Evolutionary conservation across 2,113 vertebrate genomes (phyloP), one percentile per base, ranked within the genome.

Genomic region (Echinops telfairi): DNA sequence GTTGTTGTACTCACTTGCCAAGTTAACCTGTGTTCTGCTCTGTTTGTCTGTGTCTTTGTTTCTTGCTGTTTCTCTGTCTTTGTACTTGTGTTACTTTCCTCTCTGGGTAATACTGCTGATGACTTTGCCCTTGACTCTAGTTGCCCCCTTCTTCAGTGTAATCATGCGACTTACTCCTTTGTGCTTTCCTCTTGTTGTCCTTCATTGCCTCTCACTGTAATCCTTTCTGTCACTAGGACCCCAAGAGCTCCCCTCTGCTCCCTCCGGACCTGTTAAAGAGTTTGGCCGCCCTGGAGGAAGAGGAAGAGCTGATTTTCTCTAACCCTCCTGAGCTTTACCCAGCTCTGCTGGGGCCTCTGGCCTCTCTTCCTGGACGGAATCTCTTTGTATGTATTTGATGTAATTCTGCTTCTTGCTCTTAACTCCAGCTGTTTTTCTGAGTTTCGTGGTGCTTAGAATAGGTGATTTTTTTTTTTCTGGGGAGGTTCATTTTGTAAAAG

Each of bases 221-320:
- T 97, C 98, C 97, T 98, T 98, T 98, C 98, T 98, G 97, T 98
- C 97, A 98, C 97, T 98, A 99, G 99, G 99, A 99, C 98, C 98
- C 98, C 99, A 99, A 99, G 98, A 98, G 98, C 99, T 99, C 99
- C 98, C 99, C 99, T 99, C 98, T 99, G 98, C 99, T 99, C 96
- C 99, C 99, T 98, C 99, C 99, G 98, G 99, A 99, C 99, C 99
- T 99, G 99, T 99, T 99, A 99, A 99, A 99, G 98, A 99, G 99
- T 99, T 99, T 99, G 98, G 99, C 99, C 98, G 99, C 99, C 98
- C 99, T 99, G 98, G 99, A 99, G 99, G 99, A 99, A 98, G 99
- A 99, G 98, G 99, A 99, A 98, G 99, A 99, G 99, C 99, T 99
- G 97, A 98, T 99, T 98, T 99, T 99, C 98, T 98, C 99, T 99